Percentiles rank a stretch among this genome's conserved stretches.
Evolutionary conservation across 2,797 vertebrate genomes (phyloP).

Genomic region (Semaprochilodus insignis): DNA sequence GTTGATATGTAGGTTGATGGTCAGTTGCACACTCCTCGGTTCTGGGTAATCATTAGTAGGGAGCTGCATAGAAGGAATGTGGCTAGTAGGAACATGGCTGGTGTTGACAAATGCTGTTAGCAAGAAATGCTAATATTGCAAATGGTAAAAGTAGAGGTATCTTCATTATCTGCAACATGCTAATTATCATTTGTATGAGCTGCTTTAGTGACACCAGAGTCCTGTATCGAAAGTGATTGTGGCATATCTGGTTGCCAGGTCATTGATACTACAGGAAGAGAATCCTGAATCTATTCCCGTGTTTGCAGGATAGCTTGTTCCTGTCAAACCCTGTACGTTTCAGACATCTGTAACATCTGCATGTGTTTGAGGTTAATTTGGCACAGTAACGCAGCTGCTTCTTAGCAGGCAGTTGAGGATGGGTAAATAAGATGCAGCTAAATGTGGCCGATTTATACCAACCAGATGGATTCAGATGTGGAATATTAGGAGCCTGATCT

Average conservation of each 20-base stretch:
- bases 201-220: neutral
- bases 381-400: neutral
- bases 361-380: neutral
- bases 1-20: too few species aligned
- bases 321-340: slow-evolving; percentile 76
- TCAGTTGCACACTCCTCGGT: too few species aligned
- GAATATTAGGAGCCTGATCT: neutral
- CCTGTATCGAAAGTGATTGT: slow-evolving; percentile 70
- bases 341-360: slow-evolving; percentile 67
- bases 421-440: neutral
- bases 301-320: slow-evolving; percentile 70
- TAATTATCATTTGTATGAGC: neutral
- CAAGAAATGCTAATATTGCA: too few species aligned
- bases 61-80: too few species aligned
- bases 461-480: neutral
- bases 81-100: too few species aligned
- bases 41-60: too few species aligned
- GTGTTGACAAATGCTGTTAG: too few species aligned
- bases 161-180: neutral
- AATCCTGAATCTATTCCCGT: slow-evolving; percentile 73
- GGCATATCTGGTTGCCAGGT: slow-evolving; percentile 63
- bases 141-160: too few species aligned
- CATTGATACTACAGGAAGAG: slow-evolving; percentile 73
- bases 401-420: neutral
- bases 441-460: neutral